Evolutionary conservation across 2,888 invertebrate genomes (phyloP), one percentile per base, ranked within the genome.

Genomic region (Ochropleura plecta): DNA sequence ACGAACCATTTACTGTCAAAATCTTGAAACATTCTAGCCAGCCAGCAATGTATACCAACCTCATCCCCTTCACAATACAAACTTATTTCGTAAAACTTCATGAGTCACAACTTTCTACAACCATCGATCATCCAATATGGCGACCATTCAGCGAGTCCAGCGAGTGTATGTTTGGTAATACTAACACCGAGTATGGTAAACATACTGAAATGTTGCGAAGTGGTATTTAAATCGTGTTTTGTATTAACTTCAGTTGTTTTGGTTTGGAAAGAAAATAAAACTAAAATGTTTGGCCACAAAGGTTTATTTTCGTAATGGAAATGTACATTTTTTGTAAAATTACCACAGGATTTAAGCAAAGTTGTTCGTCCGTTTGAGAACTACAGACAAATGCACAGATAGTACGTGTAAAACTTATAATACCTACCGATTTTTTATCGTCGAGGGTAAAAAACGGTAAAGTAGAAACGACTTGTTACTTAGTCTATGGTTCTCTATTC

Each of bases 81-180:
- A 42, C 20, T 4, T 67, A 77, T 85, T 83, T 81, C 70, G 84
- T 82, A 76, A 76, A 76, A 65, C 70, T 73, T 70, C 20, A 59
- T 86, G 84, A 86, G 53, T 84, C 86, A 85, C 16, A n/a, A 71
- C 88, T 86, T 86, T 86, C 86, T 81, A 82, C 68, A 57, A 63
- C 73, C 63, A 85, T 85, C 76, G 80, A 84, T 78, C 80, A 75
- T 40, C 40, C 64, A 72, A 75, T 48, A 87, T 79, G 87, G 83
- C 63, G 66, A 40, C 20, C 20, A 20, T 40, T 63, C 73, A 46
- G 49, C 72, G 70, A 46, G 9, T 40, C 55, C 73, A 46, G 49
- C 72, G 70, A 46, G 14, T 40, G 40, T 42, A 72, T 48, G 70
- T 77, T 80, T 83, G 69, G 78, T 66, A 81, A 86, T 66, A 64